Conservation (phyloP, 2,888 invertebrate species). For the Pyrocoelia pectoralis region DNA sequence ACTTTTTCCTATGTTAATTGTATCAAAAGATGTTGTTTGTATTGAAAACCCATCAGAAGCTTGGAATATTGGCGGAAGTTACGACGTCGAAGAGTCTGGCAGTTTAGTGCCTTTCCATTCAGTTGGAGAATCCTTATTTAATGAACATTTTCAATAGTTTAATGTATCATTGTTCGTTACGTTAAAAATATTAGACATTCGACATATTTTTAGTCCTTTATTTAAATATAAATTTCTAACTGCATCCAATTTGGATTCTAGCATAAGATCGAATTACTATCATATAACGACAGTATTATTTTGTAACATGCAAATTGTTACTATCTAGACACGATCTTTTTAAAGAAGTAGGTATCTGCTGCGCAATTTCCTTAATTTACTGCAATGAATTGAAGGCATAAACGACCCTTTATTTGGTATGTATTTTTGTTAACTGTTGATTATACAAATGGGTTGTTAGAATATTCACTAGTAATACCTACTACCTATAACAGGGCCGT, state of each 20-base stretch:
- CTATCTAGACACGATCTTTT: too few species aligned
- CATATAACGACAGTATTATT: too few species aligned
- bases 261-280: too few species aligned
- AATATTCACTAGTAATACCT: too few species aligned
- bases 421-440: too few species aligned
- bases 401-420: too few species aligned
- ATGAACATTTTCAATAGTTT: constrained; percentile 39
- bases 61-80: constrained; percentile 57
- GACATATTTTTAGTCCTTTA: background rate
- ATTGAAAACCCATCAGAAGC: constrained; percentile 51
- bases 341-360: too few species aligned
- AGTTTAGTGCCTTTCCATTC: constrained; percentile 51
- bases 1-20: constrained; percentile 54
- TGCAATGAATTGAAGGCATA: too few species aligned
- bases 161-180: background rate
- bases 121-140: constrained; percentile 40
- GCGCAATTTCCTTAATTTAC: too few species aligned
- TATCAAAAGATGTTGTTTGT: constrained; percentile 51
- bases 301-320: too few species aligned
- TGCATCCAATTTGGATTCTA: background rate
- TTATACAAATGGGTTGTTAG: too few species aligned
- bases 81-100: constrained; percentile 58
- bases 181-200: background rate
- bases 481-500: too few species aligned
- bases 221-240: background rate